Evolutionary conservation across 1,140 invertebrate genomes (phyloP), one percentile per base, ranked within the genome.

Genomic region (Drosophila insularis): DNA sequence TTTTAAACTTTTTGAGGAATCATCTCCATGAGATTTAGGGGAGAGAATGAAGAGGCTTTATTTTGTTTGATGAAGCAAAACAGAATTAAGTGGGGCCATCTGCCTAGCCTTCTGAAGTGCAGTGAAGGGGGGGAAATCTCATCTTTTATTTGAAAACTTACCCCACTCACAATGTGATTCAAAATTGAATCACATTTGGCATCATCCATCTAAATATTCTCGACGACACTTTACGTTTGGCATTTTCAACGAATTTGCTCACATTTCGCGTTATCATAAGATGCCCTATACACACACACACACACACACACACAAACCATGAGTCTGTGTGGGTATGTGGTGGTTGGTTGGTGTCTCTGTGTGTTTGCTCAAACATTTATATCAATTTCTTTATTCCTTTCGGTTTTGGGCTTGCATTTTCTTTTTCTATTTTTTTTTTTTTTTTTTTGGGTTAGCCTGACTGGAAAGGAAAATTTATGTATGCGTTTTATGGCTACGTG

Each of bases 381-480:
- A 86, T 86, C 82, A 86, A 86, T 86, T 86, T 86, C 82, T 81
- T 86, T 87, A 86, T 86, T 79, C 74, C 78, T 81, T 70, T 71
- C 74, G 74, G 70, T 53, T 61, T 70, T 61, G 68, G 46, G 68
- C 66, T 71, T 86, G 81, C 81, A 85, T 74, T 81, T 27, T 6
- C 6, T 27, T 27, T 27, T 27, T 81, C 6, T 6, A 5, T 27
- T 27, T 27, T 27, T 81, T 60, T 17, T n/a, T n/a, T 27, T 6
- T 27, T 27, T 27, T 27, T 27, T 81, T 60, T 17, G 17, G 19
- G 71, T 74, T 66, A 72, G 23, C 32, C 43, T 50, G 43, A 6
- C 43, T 50, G 50, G 40, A 32, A 39, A 35, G 63, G 72, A 40
- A 86, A 86, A 87, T 86, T 86, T 86, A 86, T 86, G 82, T 86